Conservation (phyloP, 37 sponge, comb jelly and placozoan genomes). For the Beroe ovata region DNA sequence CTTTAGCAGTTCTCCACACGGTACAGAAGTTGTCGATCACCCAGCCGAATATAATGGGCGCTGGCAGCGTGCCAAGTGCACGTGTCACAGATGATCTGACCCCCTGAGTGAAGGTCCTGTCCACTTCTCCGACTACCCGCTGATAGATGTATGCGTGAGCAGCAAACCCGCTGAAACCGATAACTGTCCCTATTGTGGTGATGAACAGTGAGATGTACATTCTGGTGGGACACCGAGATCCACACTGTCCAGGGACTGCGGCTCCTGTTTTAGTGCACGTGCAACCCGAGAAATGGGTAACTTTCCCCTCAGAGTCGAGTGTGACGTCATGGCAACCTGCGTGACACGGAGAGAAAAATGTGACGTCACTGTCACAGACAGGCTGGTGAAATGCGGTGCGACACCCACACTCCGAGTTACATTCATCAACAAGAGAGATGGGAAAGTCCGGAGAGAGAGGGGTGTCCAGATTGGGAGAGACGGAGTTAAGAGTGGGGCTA, state of each 20-base stretch:
- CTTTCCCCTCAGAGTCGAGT: neutral
- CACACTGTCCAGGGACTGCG: conserved; percentile 30
- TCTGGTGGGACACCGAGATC: neutral
- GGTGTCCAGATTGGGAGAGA: neutral
- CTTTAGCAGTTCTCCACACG: conserved; percentile 29
- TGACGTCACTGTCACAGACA: conserved; percentile 45
- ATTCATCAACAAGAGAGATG: neutral
- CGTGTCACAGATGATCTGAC: conserved; percentile 23
- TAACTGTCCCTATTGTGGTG: conserved; percentile 1
- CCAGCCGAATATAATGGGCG: conserved; percentile 32
- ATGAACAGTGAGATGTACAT: conserved; percentile 14
- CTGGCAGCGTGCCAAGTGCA: conserved; percentile 56
- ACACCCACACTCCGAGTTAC: conserved; percentile 51
- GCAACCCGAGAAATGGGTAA: neutral
- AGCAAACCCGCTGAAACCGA: conserved; percentile 32
- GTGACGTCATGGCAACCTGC: conserved; percentile 34
- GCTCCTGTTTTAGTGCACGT: neutral
- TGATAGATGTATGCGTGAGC: conserved; percentile 64
- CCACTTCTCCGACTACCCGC: conserved; percentile 28
- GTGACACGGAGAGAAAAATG: conserved; percentile 55
- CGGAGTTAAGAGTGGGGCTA: neutral
- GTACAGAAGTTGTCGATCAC: conserved; percentile 60
- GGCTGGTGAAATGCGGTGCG: conserved; percentile 47
- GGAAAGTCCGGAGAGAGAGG: neutral
- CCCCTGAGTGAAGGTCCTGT: conserved; percentile 34